Evolutionary conservation across 1,140 invertebrate species (phyloP).

Genomic region (Vanessa tameamea): DNA sequence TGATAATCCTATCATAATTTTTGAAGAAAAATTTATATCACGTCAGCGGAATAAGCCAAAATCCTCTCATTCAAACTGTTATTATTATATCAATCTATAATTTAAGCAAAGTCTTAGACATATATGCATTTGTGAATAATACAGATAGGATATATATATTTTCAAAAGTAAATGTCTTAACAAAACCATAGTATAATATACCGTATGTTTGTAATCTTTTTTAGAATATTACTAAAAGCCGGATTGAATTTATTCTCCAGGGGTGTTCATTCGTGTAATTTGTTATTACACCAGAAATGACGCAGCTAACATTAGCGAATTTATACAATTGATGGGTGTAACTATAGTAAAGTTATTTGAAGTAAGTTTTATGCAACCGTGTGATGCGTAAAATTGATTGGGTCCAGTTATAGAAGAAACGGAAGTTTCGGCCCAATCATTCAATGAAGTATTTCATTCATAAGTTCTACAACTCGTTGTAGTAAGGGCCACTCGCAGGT

Average conservation of each 20-base stretch:
- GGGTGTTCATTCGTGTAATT: constrained; percentile 70
- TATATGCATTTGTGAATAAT: too few species aligned
- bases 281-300: constrained; percentile 54
- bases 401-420: constrained; percentile 46
- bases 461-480: constrained; percentile 60
- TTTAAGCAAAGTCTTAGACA: too few species aligned
- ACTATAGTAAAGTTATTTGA: constrained; percentile 50
- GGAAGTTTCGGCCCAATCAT: constrained; percentile 60
- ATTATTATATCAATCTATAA: too few species aligned
- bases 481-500: constrained; percentile 57
- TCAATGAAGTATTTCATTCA: constrained; percentile 64
- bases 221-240: constrained; percentile 10
- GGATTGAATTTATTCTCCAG: constrained; percentile 56
- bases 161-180: not conserved
- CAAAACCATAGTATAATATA: not conserved
- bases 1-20: too few species aligned
- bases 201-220: not conserved
- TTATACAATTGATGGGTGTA: constrained; percentile 44
- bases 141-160: too few species aligned
- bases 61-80: too few species aligned
- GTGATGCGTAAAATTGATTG: constrained; percentile 73
- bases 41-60: too few species aligned
- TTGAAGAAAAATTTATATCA: too few species aligned
- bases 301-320: constrained; percentile 43
- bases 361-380: constrained; percentile 73